Percentiles rank a stretch among this genome's conserved stretches.
Conservation (phyloP, 2,113 vertebrate genomes). For the Ptilorrhoa leucosticta region DNA sequence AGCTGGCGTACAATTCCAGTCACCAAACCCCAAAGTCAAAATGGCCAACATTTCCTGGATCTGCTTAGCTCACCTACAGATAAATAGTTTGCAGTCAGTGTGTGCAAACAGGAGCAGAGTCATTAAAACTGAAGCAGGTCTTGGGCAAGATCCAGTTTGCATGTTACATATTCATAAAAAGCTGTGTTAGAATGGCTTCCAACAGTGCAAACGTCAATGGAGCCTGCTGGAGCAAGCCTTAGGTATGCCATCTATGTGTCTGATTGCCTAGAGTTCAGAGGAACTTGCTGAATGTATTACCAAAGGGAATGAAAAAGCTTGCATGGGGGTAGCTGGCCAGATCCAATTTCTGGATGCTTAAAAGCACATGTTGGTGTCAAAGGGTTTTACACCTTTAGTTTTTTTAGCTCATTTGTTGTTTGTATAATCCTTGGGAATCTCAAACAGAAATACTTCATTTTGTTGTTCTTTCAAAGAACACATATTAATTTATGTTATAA, state of each 20-base stretch:
- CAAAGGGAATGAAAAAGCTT: constrained; percentile 50
- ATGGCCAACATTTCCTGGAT: constrained; percentile 41
- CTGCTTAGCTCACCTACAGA: constrained; percentile 20
- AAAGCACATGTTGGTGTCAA: neutral
- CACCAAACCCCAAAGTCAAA: constrained; percentile 2
- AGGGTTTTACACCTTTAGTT: neutral
- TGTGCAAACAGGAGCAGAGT: constrained; percentile 45
- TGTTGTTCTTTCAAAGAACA: constrained; percentile 35
- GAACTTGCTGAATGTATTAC: constrained; percentile 55
- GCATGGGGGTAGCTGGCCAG: constrained; percentile 5
- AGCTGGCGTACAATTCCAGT: constrained; percentile 17
- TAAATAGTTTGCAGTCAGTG: neutral
- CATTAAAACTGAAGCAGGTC: constrained; percentile 46
- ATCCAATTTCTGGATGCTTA: neutral
- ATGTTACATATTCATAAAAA: constrained; percentile 64
- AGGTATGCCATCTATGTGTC: constrained; percentile 66
- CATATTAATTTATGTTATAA: constrained; percentile 23
- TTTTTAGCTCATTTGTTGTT: neutral
- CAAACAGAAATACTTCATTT: neutral
- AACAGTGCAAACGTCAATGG: constrained; percentile 60
- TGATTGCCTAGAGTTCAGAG: constrained; percentile 59
- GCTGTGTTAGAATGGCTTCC: constrained; percentile 50
- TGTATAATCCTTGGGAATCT: neutral
- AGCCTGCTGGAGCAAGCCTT: constrained; percentile 67
- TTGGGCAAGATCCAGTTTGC: constrained; percentile 55